phyloP scores from a whole-genome alignment of 2,797 vertebrate genomes.

The Orientallactaga sibirica region DNA sequence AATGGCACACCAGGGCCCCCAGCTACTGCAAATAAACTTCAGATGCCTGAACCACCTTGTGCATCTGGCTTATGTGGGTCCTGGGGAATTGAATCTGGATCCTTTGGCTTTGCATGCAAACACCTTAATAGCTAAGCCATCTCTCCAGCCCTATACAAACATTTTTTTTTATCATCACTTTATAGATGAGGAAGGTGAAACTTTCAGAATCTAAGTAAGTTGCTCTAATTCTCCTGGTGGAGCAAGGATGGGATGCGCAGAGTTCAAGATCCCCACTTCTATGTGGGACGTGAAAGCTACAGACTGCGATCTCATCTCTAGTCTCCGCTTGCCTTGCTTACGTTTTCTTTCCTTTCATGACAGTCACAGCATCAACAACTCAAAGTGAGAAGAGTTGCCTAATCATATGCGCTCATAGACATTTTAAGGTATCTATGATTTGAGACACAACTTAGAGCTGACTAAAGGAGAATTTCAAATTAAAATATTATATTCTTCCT shows the following conservation, averaged over 20 bases:
- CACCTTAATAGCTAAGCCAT: no score
- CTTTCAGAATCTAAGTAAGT: not conserved
- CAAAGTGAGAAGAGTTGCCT: not conserved
- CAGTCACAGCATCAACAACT: not conserved
- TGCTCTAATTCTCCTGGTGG: not conserved
- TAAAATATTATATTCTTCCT: not conserved
- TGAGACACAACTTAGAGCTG: not conserved
- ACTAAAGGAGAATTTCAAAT: not conserved
- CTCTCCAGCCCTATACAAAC: not conserved
- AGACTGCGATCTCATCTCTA: not conserved
- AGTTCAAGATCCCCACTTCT: not conserved
- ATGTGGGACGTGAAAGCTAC: no score
- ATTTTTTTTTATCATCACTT: not conserved
- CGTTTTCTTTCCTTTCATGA: not conserved
- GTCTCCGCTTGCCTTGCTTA: not conserved
- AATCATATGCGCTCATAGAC: not conserved
- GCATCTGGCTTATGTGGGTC: no score
- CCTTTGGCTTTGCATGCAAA: no score
- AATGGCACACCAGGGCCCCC: no score
- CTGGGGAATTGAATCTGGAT: no score
- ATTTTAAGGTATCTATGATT: not conserved
- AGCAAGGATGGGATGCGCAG: not conserved
- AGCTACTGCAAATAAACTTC: no score
- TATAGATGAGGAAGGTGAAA: not conserved
- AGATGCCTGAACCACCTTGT: no score